Evolutionary conservation across 2,888 invertebrate genomes (phyloP), one percentile per base, ranked within the genome.

Genomic region (Brachypalpus laphriformis): DNA sequence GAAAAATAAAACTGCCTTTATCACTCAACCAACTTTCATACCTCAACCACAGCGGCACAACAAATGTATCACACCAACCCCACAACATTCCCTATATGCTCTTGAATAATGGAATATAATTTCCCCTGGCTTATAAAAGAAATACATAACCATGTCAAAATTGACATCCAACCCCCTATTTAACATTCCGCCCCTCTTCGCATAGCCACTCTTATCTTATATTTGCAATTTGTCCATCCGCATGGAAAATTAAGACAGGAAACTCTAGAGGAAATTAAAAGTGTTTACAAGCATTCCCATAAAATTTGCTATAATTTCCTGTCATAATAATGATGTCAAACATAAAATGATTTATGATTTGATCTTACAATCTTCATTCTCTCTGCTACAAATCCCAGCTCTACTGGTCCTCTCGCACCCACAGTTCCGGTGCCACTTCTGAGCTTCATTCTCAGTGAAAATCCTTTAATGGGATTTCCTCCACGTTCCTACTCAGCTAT

Each of bases 291-390:
- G 70, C 40, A 31, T 72, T 74, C 37, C 78, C 61, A 83, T 83
- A 68, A 78, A 74, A 78, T 83, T 78, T 83, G 61, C 74, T 72
- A 78, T 72, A 83, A 83, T 83, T 78, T 83, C 72, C 78, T 74
- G 34, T 61, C 51, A 66, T 61, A 66, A 68, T 77, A 82, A 77
- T 66, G 72, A 78, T 63, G 72, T 68, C 61, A 68, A 63, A 83
- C 61, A 78, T 78, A 63, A 83, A 78, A 59, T 45, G 66, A 72
- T 77, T 82, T 78, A 78, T 83, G 22, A 74, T 54, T 66, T 56
- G 66, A 61, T 47, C 40, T 16, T 61, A 61, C 49, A 25, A 18
- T 56, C 63, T 68, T 8, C 34, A 4, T 28, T 47, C 25, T 14
- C 11, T n/a, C 1, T n/a, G 9, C 3, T 6, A 34, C 42, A 20